A percentile compares a stretch with the other conserved stretches of the same genome.
Evolutionary conservation across 1,140 invertebrate genomes (phyloP).

Genomic region (Heterodera schachtii): DNA sequence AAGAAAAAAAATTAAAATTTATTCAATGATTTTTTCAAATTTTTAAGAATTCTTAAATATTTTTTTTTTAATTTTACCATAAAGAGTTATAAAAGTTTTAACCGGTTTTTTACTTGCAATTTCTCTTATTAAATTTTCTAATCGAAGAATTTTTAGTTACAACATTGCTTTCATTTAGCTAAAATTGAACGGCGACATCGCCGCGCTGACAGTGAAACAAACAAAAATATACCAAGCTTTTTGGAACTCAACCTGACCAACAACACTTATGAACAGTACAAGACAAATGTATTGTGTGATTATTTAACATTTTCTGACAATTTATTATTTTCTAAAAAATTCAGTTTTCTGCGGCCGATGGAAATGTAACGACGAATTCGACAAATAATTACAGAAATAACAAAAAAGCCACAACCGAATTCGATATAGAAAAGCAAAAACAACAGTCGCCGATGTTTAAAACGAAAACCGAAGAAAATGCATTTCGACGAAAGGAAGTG

Average conservation of each 20-base stretch:
- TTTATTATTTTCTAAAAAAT: no score
- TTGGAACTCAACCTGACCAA: not conserved
- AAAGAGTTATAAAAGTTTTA: no score
- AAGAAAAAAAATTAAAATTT: no score
- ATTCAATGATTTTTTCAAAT: no score
- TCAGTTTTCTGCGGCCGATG: no score
- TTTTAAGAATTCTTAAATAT: no score
- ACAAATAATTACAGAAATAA: no score
- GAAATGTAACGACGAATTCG: no score
- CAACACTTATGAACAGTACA: not conserved
- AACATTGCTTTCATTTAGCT: not conserved
- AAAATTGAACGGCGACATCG: not conserved
- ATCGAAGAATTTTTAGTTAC: no score
- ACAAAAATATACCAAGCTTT: not conserved
- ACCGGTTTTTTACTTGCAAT: not conserved
- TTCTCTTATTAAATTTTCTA: not conserved
- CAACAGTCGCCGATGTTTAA: constrained; percentile 26
- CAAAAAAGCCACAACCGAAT: not conserved
- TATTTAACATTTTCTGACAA: not conserved
- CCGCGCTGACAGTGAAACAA: not conserved
- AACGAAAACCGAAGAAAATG: constrained; percentile 32
- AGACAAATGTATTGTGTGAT: not conserved
- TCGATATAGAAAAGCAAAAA: not conserved
- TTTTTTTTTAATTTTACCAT: no score
- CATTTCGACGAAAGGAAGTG: constrained; percentile 27